Evolutionary conservation across 1,140 invertebrate species (phyloP).

Genomic region (Microplitis mediator): DNA sequence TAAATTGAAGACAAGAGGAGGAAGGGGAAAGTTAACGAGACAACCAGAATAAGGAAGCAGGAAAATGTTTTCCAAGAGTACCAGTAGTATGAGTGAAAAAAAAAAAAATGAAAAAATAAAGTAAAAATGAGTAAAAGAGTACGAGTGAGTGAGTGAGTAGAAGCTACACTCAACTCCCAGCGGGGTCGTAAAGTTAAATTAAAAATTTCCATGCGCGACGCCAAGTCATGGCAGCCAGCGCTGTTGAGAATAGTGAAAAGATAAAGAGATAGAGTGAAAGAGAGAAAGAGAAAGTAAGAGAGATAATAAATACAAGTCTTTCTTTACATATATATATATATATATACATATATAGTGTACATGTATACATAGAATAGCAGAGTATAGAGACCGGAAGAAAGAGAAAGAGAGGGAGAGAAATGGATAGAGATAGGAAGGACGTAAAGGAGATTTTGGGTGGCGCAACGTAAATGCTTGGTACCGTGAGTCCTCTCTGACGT

Average conservation of each 20-base stretch:
- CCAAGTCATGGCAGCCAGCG: slow-evolving; percentile 8
- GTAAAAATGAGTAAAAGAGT: neutral
- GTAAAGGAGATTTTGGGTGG: slow-evolving; percentile 2
- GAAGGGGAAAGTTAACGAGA: slow-evolving; percentile 19
- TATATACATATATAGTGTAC: too few species aligned
- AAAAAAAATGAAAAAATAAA: neutral
- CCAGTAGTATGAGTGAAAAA: slow-evolving; percentile 13
- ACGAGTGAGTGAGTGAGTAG: neutral
- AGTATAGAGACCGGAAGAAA: neutral
- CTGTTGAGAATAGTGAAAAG: neutral
- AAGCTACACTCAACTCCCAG: slow-evolving; percentile 27
- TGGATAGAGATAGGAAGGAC: neutral
- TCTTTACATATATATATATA: too few species aligned
- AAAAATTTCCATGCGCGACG: slow-evolving; percentile 41
- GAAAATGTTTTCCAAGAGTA: slow-evolving; percentile 7
- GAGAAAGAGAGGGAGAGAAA: neutral
- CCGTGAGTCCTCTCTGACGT: neutral
- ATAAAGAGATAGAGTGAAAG: slow-evolving; percentile 16
- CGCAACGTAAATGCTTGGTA: neutral
- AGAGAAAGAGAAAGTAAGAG: slow-evolving; percentile 9
- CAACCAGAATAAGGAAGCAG: slow-evolving; percentile 26
- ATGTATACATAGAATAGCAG: neutral
- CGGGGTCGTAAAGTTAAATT: slow-evolving; percentile 45
- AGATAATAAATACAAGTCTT: slow-evolving; percentile 13
- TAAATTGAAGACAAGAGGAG: too few species aligned